These are phyloP conservation scores for Homarus gammarus DNA, from an alignment of 2,888 invertebrate genomes.

Conservation along the genomic window DNA sequence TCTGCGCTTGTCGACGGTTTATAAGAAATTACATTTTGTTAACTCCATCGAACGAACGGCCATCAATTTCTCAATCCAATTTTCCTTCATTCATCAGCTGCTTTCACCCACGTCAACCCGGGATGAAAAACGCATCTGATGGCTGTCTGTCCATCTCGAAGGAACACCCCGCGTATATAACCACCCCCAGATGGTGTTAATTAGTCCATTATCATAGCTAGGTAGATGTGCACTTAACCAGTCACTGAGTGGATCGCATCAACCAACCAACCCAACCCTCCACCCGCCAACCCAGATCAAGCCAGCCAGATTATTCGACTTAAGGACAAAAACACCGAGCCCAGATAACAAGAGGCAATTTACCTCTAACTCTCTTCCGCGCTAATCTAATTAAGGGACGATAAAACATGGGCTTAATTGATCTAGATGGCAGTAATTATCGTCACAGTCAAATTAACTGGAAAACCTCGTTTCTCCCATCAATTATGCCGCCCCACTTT, in stretches of 20 bases:
- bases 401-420: slow-evolving; percentile 70
- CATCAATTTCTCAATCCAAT: too few relatives aligned
- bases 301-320: slow-evolving; percentile 24
- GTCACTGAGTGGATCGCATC: neutral
- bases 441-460: slow-evolving; percentile 71
- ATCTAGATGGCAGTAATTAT: slow-evolving; percentile 71
- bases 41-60: too few relatives aligned
- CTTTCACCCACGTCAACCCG: too few relatives aligned
- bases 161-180: too few relatives aligned
- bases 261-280: neutral
- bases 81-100: too few relatives aligned
- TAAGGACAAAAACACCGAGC: slow-evolving; percentile 51
- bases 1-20: too few relatives aligned
- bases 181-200: too few relatives aligned
- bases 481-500: slow-evolving; percentile 64
- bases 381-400: slow-evolving; percentile 67
- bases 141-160: too few relatives aligned
- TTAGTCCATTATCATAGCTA: neutral
- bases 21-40: too few relatives aligned
- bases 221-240: neutral
- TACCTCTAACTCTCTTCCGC: slow-evolving; percentile 66
- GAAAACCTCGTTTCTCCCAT: slow-evolving; percentile 69
- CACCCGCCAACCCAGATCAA: neutral
- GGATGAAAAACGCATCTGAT: too few relatives aligned
- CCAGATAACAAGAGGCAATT: slow-evolving; percentile 66